These are phyloP conservation scores for Gymnoscopelus microlampas DNA, from an alignment of 2,797 vertebrate species.

Conservation along the genomic window DNA sequence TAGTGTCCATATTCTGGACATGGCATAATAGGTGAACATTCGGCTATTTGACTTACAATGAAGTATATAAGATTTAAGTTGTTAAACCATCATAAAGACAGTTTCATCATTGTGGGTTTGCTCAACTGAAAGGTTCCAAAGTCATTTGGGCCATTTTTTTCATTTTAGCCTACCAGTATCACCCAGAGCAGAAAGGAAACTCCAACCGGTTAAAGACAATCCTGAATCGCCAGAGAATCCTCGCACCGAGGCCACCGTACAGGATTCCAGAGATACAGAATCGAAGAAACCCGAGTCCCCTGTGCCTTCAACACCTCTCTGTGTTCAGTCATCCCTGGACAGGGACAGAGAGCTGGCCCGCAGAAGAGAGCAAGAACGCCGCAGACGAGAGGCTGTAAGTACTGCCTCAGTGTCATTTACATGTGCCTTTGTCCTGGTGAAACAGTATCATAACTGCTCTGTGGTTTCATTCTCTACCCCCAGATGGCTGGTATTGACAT, in stretches of 20 bases:
- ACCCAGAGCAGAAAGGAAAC: slow-evolving; percentile 29
- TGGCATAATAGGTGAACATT: no score
- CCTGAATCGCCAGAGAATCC: slow-evolving; percentile 53
- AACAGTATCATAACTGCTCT: background rate
- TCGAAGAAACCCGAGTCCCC: slow-evolving; percentile 14
- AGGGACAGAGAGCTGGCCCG: slow-evolving; percentile 85
- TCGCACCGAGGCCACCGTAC: slow-evolving; percentile 46
- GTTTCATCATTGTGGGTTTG: background rate
- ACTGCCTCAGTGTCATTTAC: background rate
- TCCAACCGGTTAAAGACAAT: slow-evolving; percentile 44
- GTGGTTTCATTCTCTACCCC: slow-evolving; percentile 36
- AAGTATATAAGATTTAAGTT: background rate
- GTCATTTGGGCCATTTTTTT: slow-evolving; percentile 15
- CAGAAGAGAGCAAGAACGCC: slow-evolving; percentile 89
- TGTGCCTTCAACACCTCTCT: slow-evolving; percentile 39
- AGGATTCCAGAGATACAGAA: slow-evolving; percentile 48
- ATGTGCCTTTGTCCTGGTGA: background rate
- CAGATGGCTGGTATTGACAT: slow-evolving; percentile 91
- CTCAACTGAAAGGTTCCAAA: background rate
- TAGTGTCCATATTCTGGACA: no score
- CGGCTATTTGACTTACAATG: no score
- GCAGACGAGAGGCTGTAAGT: slow-evolving; percentile 89
- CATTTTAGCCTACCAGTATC: slow-evolving; percentile 38
- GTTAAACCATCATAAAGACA: background rate
- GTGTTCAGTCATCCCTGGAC: slow-evolving; percentile 49